Evolutionary conservation across 64 coral and sea anemone genomes (phyloP), one percentile per base, ranked within the genome.

Genomic region (Porites australiensis): DNA sequence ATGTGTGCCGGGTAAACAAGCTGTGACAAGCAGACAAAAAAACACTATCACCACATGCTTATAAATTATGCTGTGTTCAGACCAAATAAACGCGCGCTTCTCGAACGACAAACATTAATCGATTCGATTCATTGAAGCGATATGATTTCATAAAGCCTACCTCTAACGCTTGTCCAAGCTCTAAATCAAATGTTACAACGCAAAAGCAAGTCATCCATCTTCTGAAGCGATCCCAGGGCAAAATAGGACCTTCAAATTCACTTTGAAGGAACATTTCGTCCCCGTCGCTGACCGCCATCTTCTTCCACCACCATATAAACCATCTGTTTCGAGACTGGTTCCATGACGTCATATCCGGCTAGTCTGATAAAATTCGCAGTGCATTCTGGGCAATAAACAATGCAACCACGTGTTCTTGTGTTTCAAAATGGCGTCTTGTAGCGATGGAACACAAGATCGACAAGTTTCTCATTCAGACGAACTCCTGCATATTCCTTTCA

Each of bases 151-250:
- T 8, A 14, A 18, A 1, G 69, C 89, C 50, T 66, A 99, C 98
- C 91, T 96, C 98, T 67, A 96, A 94, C 15, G 98, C 98, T 92
- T 99, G 98, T 20, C 94, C 98, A 47, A 96, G 86, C 79, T 99
- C 98, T 72, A 99, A 77, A 62, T 99, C 98, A 65, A 99, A 99
- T 66, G 98, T 96, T 58, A 99, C 98, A 83, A 96, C 94, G 86
- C 94, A 99, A 83, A 96, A 96, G 57, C 98, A 99, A 44, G 98
- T 99, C 77, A 99, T 91, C 98, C 98, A 99, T 86, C 89, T 93
- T 74, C 81, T 99, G 81, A 99, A 99, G 21, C 94, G 94, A 96
- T 99, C 98, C 98, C 94, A 99, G n/a, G 98, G 98, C 64, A 99
- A 75, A 51, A 91, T 63, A 83, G 59, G 87, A 14, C 70, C 95